These are phyloP conservation scores for Hylyphantes graminicola DNA, from an alignment of 1,140 invertebrate species.

Conservation along the genomic window DNA sequence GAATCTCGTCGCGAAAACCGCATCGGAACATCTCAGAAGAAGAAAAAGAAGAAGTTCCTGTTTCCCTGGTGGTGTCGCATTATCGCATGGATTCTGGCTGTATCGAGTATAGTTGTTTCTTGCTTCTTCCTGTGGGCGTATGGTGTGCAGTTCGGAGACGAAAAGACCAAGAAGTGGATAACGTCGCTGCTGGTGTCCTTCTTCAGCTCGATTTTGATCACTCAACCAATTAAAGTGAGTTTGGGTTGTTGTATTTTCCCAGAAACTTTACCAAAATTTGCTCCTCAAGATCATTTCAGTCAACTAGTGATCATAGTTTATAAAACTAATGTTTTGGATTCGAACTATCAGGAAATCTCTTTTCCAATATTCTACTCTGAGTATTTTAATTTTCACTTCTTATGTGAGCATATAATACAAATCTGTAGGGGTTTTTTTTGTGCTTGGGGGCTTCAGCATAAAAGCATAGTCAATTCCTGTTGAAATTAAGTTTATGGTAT, in stretches of 20 bases:
- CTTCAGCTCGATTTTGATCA: constrained; percentile 72
- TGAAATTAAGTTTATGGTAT: too few species aligned
- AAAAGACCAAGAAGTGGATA: constrained; percentile 73
- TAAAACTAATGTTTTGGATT: too few species aligned
- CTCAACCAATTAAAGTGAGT: constrained; percentile 72
- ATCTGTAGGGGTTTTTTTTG: too few species aligned
- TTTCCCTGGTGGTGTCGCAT: constrained; percentile 71
- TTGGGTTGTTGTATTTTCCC: constrained; percentile 62
- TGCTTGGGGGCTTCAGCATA: too few species aligned
- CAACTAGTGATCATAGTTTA: too few species aligned
- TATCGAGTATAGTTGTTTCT: constrained; percentile 68
- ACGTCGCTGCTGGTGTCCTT: constrained; percentile 72
- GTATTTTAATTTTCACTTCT: too few species aligned
- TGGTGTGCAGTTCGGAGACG: constrained; percentile 72
- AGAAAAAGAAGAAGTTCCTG: constrained; percentile 63
- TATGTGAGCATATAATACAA: too few species aligned
- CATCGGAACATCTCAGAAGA: constrained; percentile 20
- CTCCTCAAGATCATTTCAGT: not conserved
- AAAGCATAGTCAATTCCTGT: too few species aligned
- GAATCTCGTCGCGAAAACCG: constrained; percentile 51
- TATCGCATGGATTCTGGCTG: constrained; percentile 71
- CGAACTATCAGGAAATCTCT: too few species aligned
- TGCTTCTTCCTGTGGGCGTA: constrained; percentile 72
- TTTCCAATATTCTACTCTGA: too few species aligned
- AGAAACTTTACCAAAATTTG: not conserved